These are phyloP conservation scores for Chaetodon trifasciatus DNA, from an alignment of 2,797 vertebrate species.

Conservation along the genomic window DNA sequence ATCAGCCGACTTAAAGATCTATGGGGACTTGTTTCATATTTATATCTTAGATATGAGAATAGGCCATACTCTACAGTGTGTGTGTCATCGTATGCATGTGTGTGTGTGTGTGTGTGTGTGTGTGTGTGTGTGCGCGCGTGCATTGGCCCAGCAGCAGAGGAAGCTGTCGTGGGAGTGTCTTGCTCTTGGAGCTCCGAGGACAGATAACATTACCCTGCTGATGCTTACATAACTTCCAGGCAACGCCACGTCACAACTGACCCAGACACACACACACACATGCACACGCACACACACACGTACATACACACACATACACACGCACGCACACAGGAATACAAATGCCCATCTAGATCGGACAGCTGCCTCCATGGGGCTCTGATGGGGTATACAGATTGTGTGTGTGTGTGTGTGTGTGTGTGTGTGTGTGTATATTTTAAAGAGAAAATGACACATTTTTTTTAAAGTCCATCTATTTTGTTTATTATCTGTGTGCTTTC, in stretches of 20 bases:
- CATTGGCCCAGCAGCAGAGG: slow-evolving; percentile 62
- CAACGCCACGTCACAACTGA: slow-evolving; percentile 77
- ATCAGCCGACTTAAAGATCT: slow-evolving; percentile 25
- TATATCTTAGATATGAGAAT: slow-evolving; percentile 42
- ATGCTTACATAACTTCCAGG: slow-evolving; percentile 82
- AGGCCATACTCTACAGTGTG: slow-evolving; percentile 10
- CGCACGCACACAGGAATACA: slow-evolving; percentile 39
- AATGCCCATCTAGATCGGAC: slow-evolving; percentile 47
- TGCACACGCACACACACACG: slow-evolving; percentile 18
- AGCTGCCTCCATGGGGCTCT: slow-evolving; percentile 43
- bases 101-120: neutral
- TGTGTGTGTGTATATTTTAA: slow-evolving; percentile 20
- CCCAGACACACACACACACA: slow-evolving; percentile 57
- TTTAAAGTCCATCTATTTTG: slow-evolving; percentile 8
- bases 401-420: slow-evolving; percentile 3
- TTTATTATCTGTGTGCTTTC: slow-evolving; percentile 39
- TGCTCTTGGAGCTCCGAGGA: slow-evolving; percentile 71
- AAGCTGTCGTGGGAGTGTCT: slow-evolving; percentile 76
- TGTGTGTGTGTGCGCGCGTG: slow-evolving; percentile 21
- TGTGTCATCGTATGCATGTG: neutral
- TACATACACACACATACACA: slow-evolving; percentile 16
- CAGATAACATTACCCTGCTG: slow-evolving; percentile 81
- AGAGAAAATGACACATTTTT: neutral
- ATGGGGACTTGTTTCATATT: slow-evolving; percentile 45
- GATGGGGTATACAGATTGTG: slow-evolving; percentile 9